Percentiles rank a stretch among this genome's conserved stretches.
These are phyloP conservation scores for Capreolus pygargus DNA, from an alignment of 2,113 vertebrate species.

Conservation along the genomic window DNA sequence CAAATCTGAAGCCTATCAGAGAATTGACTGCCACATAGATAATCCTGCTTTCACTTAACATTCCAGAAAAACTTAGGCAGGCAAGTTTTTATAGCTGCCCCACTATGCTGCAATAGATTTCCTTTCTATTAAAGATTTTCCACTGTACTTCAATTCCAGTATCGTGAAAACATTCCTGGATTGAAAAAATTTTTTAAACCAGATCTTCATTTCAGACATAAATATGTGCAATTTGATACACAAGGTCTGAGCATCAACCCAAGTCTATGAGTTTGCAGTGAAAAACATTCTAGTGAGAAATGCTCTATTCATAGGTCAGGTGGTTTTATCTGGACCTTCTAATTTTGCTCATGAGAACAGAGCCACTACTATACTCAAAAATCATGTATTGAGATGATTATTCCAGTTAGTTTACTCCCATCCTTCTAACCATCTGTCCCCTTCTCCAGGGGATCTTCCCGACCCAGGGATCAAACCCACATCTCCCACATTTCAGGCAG, in stretches of 20 bases:
- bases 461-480: background rate
- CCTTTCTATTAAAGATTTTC: constrained; percentile 51
- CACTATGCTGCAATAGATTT: background rate
- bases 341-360: background rate
- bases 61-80: constrained; percentile 47
- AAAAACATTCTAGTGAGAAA: constrained; percentile 40
- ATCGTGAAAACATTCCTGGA: constrained; percentile 18
- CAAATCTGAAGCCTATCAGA: constrained; percentile 32
- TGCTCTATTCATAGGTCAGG: background rate
- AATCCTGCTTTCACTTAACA: constrained; percentile 21
- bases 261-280: constrained; percentile 21
- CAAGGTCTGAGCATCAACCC: background rate
- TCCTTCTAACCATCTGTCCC: background rate
- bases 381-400: background rate
- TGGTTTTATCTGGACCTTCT: background rate
- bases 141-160: background rate
- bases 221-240: background rate
- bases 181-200: background rate
- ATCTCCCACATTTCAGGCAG: background rate
- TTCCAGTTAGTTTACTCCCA: background rate
- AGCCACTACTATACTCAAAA: background rate
- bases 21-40: background rate
- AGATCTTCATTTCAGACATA: background rate
- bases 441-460: background rate
- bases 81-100: constrained; percentile 1